These are phyloP conservation scores for Alfaro cultratus DNA, from an alignment of 2,797 vertebrate species.

Conservation along the genomic window DNA sequence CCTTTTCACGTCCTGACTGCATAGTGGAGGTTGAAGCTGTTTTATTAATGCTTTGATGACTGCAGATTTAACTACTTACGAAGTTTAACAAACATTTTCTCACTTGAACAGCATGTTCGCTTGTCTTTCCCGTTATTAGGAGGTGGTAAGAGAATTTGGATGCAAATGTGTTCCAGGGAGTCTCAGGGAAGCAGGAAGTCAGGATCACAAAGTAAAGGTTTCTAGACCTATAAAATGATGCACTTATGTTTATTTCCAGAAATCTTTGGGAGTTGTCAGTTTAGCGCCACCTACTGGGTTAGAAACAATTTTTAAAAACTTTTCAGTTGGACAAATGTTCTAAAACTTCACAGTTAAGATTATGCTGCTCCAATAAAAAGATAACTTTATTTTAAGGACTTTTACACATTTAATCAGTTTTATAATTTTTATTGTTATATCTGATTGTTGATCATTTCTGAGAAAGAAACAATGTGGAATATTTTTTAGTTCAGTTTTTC, in stretches of 20 bases:
- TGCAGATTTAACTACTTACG: background rate
- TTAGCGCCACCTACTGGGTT: background rate
- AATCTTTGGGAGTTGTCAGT: background rate
- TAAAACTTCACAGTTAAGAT: background rate
- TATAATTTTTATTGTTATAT: background rate
- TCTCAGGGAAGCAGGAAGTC: background rate
- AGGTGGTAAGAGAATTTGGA: too few species aligned
- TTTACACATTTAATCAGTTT: background rate
- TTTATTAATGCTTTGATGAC: background rate
- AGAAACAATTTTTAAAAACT: background rate
- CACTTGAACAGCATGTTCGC: background rate
- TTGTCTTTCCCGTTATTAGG: background rate
- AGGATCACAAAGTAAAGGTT: background rate
- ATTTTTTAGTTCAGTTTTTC: background rate
- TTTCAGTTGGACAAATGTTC: background rate
- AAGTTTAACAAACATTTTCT: background rate
- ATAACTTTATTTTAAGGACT: background rate
- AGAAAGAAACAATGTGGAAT: background rate
- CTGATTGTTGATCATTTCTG: background rate
- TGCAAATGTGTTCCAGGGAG: background rate
- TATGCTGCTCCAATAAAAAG: background rate
- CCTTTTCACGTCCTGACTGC: background rate
- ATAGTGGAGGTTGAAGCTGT: background rate
- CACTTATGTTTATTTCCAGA: background rate
- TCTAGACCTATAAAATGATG: background rate